Evolutionary conservation across 2,113 vertebrate species (phyloP).

Genomic region (Asarcornis scutulata): DNA sequence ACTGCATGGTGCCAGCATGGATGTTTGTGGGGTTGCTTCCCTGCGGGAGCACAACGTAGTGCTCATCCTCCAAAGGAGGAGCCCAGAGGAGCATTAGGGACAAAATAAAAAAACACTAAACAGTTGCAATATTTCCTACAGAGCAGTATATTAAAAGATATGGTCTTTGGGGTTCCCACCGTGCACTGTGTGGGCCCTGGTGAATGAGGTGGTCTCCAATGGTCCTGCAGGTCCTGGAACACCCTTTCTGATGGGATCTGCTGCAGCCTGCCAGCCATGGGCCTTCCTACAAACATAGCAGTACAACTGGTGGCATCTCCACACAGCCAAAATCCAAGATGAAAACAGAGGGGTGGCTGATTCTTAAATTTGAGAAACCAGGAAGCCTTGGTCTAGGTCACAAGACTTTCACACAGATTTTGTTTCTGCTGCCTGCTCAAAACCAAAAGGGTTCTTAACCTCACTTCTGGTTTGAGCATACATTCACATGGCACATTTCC

Average conservation of each 20-base stretch:
- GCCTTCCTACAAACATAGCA: rapidly evolving
- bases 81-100: background rate
- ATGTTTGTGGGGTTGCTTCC: background rate
- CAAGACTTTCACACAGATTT: background rate
- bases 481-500: background rate
- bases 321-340: background rate
- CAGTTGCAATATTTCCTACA: background rate
- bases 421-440: background rate
- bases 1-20: rapidly evolving
- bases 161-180: background rate
- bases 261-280: rapidly evolving
- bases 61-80: background rate
- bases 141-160: background rate
- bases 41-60: background rate
- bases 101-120: background rate
- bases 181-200: background rate
- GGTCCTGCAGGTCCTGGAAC: background rate
- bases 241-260: background rate
- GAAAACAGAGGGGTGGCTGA: background rate
- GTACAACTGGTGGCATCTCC: background rate
- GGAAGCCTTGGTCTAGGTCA: rapidly evolving
- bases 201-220: background rate
- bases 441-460: background rate
- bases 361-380: background rate
- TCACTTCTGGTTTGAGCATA: background rate